These are phyloP conservation scores for Agelas oroides DNA, from an alignment of 37 sponge, comb jelly and placozoan genomes.

Conservation along the genomic window DNA sequence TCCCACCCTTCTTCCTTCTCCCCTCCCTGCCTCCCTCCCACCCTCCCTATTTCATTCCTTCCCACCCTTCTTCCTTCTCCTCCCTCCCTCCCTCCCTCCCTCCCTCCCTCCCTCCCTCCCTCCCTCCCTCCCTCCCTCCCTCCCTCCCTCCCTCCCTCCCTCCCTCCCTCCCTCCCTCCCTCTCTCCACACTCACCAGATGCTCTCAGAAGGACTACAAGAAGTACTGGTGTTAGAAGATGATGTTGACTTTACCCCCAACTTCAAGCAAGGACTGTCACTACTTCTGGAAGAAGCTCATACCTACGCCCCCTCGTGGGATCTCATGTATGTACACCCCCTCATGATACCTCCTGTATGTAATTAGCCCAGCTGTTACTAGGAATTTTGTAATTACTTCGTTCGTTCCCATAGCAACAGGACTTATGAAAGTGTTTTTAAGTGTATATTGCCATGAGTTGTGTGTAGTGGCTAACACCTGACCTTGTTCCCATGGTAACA, in stretches of 20 bases:
- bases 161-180: slow-evolving; percentile 11
- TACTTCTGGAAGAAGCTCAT: slow-evolving; percentile 67
- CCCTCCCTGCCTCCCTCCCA: not conserved
- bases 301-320: slow-evolving; percentile 80
- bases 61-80: not conserved
- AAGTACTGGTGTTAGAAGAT: slow-evolving; percentile 89
- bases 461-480: too few relatives aligned
- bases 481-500: too few relatives aligned
- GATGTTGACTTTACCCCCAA: slow-evolving; percentile 86
- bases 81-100: slow-evolving; percentile 29
- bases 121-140: slow-evolving; percentile 34
- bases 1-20: not conserved
- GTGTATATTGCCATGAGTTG: too few relatives aligned
- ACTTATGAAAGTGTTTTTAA: too few relatives aligned
- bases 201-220: slow-evolving; percentile 44
- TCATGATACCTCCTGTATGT: too few relatives aligned
- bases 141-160: slow-evolving; percentile 21
- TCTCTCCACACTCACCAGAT: slow-evolving; percentile 19
- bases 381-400: too few relatives aligned
- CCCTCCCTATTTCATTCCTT: too few relatives aligned
- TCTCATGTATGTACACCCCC: slow-evolving; percentile 71
- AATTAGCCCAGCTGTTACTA: too few relatives aligned
- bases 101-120: slow-evolving; percentile 24
- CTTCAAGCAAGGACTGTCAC: slow-evolving; percentile 63
- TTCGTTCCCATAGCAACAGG: too few relatives aligned